Base-by-base conservation (phyloP, 2,797 vertebrate species). In the Helarctos malayanus region DNA sequence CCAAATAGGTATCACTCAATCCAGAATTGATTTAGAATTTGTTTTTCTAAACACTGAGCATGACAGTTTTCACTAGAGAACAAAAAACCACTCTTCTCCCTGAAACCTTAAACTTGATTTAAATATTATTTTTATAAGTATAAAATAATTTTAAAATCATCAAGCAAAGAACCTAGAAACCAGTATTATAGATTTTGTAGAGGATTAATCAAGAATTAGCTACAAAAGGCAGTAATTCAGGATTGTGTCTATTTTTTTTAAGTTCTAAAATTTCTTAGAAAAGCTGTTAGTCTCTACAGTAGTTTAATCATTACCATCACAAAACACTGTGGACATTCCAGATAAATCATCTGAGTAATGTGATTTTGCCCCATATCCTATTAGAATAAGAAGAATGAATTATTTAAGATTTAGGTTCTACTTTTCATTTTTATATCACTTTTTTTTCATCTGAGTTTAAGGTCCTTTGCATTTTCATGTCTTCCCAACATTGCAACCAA, bases 41-140 rank as follows among this genome's bases (percentile, higher is more conserved):
- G 41, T 75, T 90, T 93, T 85, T 81, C 65, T 92, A 83, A 73
- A 85, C 90, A 59, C 21, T 47, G 56, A 96, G 14, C 61, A 83
- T 13, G 71, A 25, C 47, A 89, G 76, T 95, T 95, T 97, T 94
- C 32, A n/a, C 45, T 76, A 52, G 25, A 71, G 11, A 97, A 91
- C 35, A 89, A 88, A 95, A 86, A 85, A 87, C 56, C n/a, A 75
- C 13, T 41, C 94, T 92, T 91, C 7, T 21, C 41, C 54, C 41
- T 32, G 56, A 94, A 94, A 92, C 27, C 27, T 79, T 90, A 89
- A 87, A 83, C 29, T 45, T 75, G 54, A 71, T 47, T 89, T 94
- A 71, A 96, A 71, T 88, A 69, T 87, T 97, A 35, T 63, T 87
- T 92, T 97, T 96, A 38, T 86, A 96, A 89, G 29, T 87, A 59